Evolutionary conservation across 2,797 vertebrate genomes (phyloP), one percentile per base, ranked within the genome.

Genomic region (Gallinago solitaria): DNA sequence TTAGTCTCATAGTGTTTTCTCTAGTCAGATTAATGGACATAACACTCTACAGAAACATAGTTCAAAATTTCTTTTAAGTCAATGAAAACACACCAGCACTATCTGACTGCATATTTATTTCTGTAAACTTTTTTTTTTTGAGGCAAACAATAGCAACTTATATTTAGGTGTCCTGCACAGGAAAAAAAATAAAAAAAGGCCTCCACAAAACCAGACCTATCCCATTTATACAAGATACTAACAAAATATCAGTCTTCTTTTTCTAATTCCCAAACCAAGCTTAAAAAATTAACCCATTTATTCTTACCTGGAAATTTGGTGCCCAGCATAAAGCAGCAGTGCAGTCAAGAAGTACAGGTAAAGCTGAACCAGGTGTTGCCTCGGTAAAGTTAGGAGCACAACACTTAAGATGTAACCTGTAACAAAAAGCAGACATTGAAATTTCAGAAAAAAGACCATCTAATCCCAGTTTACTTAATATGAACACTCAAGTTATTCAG

Each of bases 391-490:
- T 60, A 99, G 97, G 57, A 99, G 98, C 71, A 99, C 99, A 96
- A 99, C 98, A 97, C 99, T 99, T 96, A 99, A 97, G 96, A 99
- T 99, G 96, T 99, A 99, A 97, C 99, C 99, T 99, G 98, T 8
- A 94, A 92, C 53, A 92, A 30, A 97, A 96, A 96, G 51, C 10
- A 95, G n/a, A 89, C 10, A 11, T 20, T 70, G 39, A 21, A 75
- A 73, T 74, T 74, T 39, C 0, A 67, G 16, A 57, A 78, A 70
- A 56, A 47, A 2, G 4, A 27, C 23, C 21, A 54, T 15, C 7
- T 41, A 78, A 85, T 4, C 5, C 3, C 11, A 37, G 39, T 28
- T 50, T 70, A 70, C n/a, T 82, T 48, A 74, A 61, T n/a, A 51
- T 10, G 12, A 69, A 43, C 21, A 51, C 8, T 76, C 11, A 45